Base-by-base conservation (phyloP, 2,797 vertebrate genomes). In the Aeoliscus strigatus region DNA sequence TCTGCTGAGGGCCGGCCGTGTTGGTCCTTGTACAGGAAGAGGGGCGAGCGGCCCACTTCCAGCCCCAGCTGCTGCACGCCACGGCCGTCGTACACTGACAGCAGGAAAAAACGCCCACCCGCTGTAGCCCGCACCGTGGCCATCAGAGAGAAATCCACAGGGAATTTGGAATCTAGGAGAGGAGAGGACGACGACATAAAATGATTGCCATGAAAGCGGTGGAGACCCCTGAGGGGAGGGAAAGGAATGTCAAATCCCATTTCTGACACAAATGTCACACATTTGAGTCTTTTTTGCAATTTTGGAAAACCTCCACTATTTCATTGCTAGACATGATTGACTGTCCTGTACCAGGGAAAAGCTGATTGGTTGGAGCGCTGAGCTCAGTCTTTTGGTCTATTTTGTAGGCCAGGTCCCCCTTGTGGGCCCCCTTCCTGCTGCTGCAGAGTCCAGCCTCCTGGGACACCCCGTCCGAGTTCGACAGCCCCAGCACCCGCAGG, bases 101-200 rank as follows among this genome's bases (percentile, higher is more conserved):
- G 67, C 27, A 96, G 75, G 66, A 94, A 91, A 50, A 90, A 87
- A 63, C 83, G 89, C 3, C 73, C 71, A 29, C 83, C 90, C 17
- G 84, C 88, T 54, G 71, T 90, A n/a, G 86, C 88, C 34, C 89
- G 81, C 10, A 94, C 33, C 0, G 92, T 93, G 14, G 86, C 31
- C 84, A 95, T 83, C 68, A 96, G 33, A 0, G 94, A 94, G 79
- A 97, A 97, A 51, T 92, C 77, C 67, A 81, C 76, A 0, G 93
- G 93, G 59, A 97, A 95, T 6, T 17, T 52, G 0, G 85, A 86
- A 26, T 88, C 93, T 96, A 23, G 32, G 15, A 25, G 8, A 26
- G 27, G 33, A 41, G n/a, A 30, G 31, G 2, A 37, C n/a, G 27
- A 23, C 14, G 32, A 41, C 7, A 38, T 30, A 21, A 31, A 15